Evolutionary conservation across 2,888 invertebrate species (phyloP).

Genomic region (Cephus sareptanus): DNA sequence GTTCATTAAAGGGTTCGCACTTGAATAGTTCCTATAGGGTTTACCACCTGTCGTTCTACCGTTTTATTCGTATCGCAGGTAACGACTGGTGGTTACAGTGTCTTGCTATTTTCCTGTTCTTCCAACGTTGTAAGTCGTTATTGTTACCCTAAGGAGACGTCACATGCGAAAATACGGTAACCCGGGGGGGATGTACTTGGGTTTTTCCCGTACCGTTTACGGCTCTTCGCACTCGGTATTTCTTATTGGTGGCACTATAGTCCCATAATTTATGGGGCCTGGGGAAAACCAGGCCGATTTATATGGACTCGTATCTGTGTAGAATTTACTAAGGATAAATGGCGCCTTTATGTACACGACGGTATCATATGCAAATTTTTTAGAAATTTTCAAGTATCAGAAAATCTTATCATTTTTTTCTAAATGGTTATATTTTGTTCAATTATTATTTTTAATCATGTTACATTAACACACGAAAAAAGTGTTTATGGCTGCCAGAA

Average conservation of each 20-base stretch:
- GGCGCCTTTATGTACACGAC: background rate
- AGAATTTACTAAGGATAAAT: background rate
- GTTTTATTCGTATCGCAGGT: slow-evolving; percentile 37
- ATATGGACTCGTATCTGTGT: background rate
- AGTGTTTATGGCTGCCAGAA: too few relatives aligned
- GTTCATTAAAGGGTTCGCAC: slow-evolving; percentile 3
- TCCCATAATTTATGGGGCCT: background rate
- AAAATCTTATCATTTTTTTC: background rate
- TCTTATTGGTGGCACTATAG: background rate
- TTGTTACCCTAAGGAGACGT: background rate
- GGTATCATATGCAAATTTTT: background rate
- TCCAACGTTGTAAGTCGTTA: background rate
- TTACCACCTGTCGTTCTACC: slow-evolving; percentile 37
- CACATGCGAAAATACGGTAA: background rate
- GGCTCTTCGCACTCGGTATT: background rate
- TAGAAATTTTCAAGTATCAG: background rate
- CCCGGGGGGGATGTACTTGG: background rate
- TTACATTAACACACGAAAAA: too few relatives aligned
- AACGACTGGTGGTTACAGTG: slow-evolving; percentile 47
- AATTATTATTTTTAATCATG: too few relatives aligned
- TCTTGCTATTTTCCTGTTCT: slow-evolving; percentile 19
- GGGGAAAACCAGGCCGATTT: slow-evolving; percentile 9
- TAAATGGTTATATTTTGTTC: too few relatives aligned
- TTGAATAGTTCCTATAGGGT: slow-evolving; percentile 7
- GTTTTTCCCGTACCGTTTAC: background rate